phyloP scores from a whole-genome alignment of 2,797 vertebrate species.

The Pterois miles region DNA sequence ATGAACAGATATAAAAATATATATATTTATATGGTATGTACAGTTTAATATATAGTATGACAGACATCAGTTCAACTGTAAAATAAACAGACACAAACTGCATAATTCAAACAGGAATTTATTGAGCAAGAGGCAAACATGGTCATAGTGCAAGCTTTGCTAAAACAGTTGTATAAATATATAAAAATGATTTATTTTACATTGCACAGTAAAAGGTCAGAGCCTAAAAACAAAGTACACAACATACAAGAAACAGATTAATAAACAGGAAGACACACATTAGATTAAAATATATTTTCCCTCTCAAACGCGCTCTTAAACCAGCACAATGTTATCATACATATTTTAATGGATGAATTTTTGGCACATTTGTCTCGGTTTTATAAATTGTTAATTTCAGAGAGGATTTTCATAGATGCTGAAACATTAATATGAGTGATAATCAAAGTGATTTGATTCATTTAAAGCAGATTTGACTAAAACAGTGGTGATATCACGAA shows the following conservation, averaged over 20 bases:
- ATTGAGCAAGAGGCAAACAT: constrained; percentile 32
- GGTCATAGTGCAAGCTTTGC: constrained; percentile 1
- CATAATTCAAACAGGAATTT: constrained; percentile 34
- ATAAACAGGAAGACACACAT: neutral
- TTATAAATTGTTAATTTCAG: too few species aligned
- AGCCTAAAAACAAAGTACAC: constrained; percentile 9
- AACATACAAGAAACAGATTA: neutral
- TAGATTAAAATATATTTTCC: neutral
- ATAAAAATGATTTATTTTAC: constrained; percentile 58
- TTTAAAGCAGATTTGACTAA: too few species aligned
- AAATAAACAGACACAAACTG: neutral
- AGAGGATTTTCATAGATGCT: too few species aligned
- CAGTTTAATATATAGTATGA: too few species aligned
- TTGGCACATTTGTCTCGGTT: too few species aligned
- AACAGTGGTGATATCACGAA: too few species aligned
- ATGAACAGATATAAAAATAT: too few species aligned
- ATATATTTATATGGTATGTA: too few species aligned
- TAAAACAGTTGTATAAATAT: constrained; percentile 55
- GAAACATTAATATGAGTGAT: too few species aligned
- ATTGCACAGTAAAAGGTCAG: constrained; percentile 26
- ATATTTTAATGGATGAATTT: neutral
- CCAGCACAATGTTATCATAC: neutral
- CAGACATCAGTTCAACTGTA: too few species aligned
- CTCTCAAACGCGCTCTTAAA: neutral
- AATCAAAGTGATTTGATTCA: too few species aligned